phyloP scores from a whole-genome alignment of 2,113 vertebrate genomes.

The Campylomormyrus tamandua region DNA sequence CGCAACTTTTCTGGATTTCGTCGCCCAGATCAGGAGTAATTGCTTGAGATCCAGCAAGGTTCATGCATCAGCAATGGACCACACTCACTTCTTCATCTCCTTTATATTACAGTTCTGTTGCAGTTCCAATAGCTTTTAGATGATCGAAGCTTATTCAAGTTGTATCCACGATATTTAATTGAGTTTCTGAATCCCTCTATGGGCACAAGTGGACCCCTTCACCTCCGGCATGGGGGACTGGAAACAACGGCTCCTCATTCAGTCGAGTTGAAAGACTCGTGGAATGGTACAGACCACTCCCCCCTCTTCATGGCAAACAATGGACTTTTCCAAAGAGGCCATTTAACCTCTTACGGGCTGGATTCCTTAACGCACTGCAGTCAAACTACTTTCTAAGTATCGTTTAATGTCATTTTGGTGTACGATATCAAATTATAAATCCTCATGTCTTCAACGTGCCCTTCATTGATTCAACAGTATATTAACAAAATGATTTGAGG shows the following conservation, averaged over 20 bases:
- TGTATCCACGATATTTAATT: slow-evolving; percentile 12
- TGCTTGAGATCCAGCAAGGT: slow-evolving; percentile 10
- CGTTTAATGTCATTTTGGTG: too few relatives aligned
- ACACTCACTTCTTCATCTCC: slow-evolving; percentile 56
- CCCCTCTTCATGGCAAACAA: slow-evolving; percentile 39
- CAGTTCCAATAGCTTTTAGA: slow-evolving; percentile 11
- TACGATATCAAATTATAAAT: not conserved
- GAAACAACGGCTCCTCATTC: slow-evolving; percentile 57
- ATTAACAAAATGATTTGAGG: not conserved
- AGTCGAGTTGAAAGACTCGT: slow-evolving; percentile 49
- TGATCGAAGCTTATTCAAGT: slow-evolving; percentile 16
- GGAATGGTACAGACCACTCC: slow-evolving; percentile 47
- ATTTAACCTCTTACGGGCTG: slow-evolving; percentile 60
- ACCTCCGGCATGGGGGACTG: slow-evolving; percentile 47
- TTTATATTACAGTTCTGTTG: slow-evolving; percentile 18
- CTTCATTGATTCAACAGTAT: not conserved
- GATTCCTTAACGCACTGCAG: slow-evolving; percentile 15
- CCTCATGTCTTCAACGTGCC: not conserved
- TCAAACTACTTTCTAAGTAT: not conserved
- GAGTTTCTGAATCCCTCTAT: slow-evolving; percentile 25
- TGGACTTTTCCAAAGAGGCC: slow-evolving; percentile 47
- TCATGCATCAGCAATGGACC: slow-evolving; percentile 32
- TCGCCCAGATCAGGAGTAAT: slow-evolving; percentile 18
- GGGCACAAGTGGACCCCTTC: slow-evolving; percentile 37
- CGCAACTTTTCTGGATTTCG: slow-evolving; percentile 48